phyloP scores from a whole-genome alignment of 2,113 vertebrate species.

The Odocoileus hemionus region DNA sequence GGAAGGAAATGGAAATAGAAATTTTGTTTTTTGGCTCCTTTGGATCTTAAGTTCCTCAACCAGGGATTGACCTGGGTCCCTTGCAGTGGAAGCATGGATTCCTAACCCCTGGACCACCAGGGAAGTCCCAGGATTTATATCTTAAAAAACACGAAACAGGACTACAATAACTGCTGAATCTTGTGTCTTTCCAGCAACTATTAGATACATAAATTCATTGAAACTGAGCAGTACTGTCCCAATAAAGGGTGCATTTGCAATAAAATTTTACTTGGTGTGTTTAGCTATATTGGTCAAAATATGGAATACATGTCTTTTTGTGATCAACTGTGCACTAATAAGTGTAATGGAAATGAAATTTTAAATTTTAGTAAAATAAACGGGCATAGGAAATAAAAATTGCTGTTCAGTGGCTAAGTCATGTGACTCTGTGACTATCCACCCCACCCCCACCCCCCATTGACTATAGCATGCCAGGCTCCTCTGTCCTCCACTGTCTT shows the following conservation, averaged over 20 bases:
- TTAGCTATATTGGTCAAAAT: background rate
- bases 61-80: background rate
- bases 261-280: background rate
- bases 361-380: background rate
- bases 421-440: background rate
- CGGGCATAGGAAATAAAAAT: background rate
- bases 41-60: background rate
- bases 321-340: background rate
- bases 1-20: background rate
- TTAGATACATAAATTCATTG: background rate
- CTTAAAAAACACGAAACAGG: background rate
- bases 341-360: background rate
- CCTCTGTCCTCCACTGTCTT: background rate
- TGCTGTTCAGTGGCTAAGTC: background rate
- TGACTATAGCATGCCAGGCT: background rate
- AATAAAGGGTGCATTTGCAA: background rate
- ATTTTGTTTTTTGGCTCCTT: background rate
- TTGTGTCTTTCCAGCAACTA: background rate
- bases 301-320: background rate
- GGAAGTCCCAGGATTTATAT: background rate
- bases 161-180: background rate
- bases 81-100: background rate
- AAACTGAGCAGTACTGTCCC: background rate
- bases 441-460: background rate
- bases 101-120: background rate